Conservation (phyloP, 2,797 vertebrate genomes). For the Alouatta caraya region DNA sequence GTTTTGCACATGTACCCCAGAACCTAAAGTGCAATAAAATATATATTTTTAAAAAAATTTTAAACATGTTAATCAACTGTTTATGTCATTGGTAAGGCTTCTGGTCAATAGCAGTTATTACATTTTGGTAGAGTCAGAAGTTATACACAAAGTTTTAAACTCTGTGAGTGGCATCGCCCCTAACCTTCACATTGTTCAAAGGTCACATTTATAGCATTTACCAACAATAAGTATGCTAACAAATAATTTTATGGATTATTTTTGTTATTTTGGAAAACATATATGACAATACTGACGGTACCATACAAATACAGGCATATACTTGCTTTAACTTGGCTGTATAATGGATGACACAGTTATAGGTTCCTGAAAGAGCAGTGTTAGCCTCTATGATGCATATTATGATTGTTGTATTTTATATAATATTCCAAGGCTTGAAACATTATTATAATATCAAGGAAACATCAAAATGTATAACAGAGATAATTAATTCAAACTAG, state of each 20-base stretch:
- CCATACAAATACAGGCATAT: not conserved
- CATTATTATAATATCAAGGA: not conserved
- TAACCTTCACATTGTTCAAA: not conserved
- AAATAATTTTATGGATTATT: not conserved
- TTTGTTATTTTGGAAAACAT: not conserved
- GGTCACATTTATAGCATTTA: not conserved
- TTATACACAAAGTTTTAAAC: not conserved
- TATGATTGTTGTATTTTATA: not conserved
- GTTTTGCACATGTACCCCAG: too few relatives aligned
- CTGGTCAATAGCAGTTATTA: not conserved
- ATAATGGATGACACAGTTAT: not conserved
- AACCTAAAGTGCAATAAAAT: too few relatives aligned
- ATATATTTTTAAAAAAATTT: too few relatives aligned
- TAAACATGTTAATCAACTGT: not conserved
- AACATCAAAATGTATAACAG: not conserved
- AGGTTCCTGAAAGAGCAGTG: not conserved
- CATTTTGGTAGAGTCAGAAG: not conserved
- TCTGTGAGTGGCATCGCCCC: too few relatives aligned
- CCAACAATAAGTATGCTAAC: not conserved
- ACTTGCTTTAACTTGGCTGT: not conserved
- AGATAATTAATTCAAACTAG: constrained; percentile 31
- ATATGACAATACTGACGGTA: not conserved
- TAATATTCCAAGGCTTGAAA: not conserved
- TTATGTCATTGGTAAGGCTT: not conserved
- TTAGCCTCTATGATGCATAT: not conserved